phyloP scores from a whole-genome alignment of 37 sponge, comb jelly and placozoan species.

The Theonella swinhoei region DNA sequence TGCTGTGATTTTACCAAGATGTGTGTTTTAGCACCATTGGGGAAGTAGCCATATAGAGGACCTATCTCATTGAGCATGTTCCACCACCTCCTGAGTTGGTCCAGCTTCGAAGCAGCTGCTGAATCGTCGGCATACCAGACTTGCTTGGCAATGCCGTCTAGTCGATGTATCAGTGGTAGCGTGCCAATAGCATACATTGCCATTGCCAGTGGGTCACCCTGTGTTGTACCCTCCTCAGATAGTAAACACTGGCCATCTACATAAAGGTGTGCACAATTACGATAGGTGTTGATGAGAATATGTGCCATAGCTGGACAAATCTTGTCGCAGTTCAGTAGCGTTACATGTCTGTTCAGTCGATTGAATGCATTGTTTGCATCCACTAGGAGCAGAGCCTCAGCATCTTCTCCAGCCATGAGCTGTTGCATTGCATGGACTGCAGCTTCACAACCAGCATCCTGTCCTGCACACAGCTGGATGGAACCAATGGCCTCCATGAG shows the following conservation, averaged over 20 bases:
- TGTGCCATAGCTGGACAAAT: slow-evolving; percentile 21
- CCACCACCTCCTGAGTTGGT: slow-evolving; percentile 14
- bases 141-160: not conserved
- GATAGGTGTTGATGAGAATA: slow-evolving; percentile 24
- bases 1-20: slow-evolving; percentile 37
- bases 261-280: not conserved
- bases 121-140: slow-evolving; percentile 17
- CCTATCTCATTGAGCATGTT: slow-evolving; percentile 1
- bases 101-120: slow-evolving; percentile 20
- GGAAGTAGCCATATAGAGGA: slow-evolving; percentile 15
- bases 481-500: slow-evolving; percentile 8
- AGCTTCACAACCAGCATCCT: slow-evolving; percentile 42
- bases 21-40: slow-evolving; percentile 22
- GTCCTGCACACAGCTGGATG: slow-evolving; percentile 17
- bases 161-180: slow-evolving; percentile 16
- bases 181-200: slow-evolving; percentile 30
- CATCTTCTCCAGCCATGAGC: not conserved
- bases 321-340: slow-evolving; percentile 31
- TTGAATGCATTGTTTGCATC: slow-evolving; percentile 17
- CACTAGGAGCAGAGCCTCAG: slow-evolving; percentile 31
- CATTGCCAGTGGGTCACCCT: slow-evolving; percentile 2
- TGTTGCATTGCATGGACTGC: slow-evolving; percentile 32
- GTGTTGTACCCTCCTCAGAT: slow-evolving; percentile 22
- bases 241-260: slow-evolving; percentile 4
- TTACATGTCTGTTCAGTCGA: not conserved